Percentiles rank a stretch among this genome's conserved stretches.
These are phyloP conservation scores for Serilophus lunatus DNA, from an alignment of 2,113 vertebrate genomes.

Conservation along the genomic window DNA sequence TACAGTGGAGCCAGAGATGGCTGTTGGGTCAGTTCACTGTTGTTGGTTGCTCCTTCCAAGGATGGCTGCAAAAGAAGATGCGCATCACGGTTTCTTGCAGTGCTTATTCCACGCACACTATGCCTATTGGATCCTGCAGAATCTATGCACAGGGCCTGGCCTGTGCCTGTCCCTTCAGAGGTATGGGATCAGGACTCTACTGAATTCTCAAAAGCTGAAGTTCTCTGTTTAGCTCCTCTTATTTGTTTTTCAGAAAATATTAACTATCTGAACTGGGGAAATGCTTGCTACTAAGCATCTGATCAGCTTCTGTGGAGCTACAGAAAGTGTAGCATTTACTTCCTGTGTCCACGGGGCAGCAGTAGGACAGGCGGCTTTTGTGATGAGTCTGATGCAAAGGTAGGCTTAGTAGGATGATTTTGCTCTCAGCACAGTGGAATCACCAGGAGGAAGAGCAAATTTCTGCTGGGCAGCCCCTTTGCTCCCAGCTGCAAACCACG, in stretches of 20 bases:
- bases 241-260: background rate
- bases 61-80: background rate
- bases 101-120: rapidly evolving
- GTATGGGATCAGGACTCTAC: background rate
- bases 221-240: background rate
- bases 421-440: background rate
- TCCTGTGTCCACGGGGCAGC: background rate
- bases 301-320: background rate
- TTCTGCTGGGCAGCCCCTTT: background rate
- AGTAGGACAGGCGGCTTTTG: background rate
- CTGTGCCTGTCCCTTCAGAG: background rate
- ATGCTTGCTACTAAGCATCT: background rate
- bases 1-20: background rate
- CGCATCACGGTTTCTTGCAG: background rate
- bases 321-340: background rate
- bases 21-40: background rate
- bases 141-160: background rate
- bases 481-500: background rate
- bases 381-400: background rate
- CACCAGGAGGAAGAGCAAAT: background rate
- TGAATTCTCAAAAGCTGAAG: background rate
- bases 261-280: background rate
- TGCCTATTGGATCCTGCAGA: background rate
- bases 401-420: background rate
- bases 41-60: background rate